phyloP scores from a whole-genome alignment of 1,140 invertebrate genomes.

The Berghia stephanieae region DNA sequence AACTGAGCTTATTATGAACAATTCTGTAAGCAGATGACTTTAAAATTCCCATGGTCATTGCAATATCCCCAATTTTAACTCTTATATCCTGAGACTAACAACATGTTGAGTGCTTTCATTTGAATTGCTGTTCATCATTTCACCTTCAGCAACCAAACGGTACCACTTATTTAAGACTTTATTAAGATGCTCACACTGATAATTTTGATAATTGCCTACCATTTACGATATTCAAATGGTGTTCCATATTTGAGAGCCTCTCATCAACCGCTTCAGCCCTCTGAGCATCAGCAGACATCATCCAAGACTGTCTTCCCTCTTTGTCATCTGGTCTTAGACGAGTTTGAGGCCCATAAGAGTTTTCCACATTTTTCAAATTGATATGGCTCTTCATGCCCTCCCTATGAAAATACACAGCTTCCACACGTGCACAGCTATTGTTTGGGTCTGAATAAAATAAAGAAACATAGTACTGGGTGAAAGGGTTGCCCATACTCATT shows the following conservation, averaged over 20 bases:
- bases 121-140: neutral
- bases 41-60: too few species aligned
- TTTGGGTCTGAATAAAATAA: neutral
- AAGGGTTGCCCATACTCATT: too few species aligned
- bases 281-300: neutral
- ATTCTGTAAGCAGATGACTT: too few species aligned
- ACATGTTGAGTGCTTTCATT: neutral
- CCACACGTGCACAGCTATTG: constrained; percentile 15
- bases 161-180: neutral
- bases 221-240: constrained; percentile 12
- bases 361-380: constrained; percentile 20
- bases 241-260: constrained; percentile 18
- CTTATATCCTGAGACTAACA: neutral
- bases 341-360: constrained; percentile 19
- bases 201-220: constrained; percentile 1
- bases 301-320: neutral
- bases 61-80: neutral
- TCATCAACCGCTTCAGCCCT: constrained; percentile 26
- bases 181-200: neutral
- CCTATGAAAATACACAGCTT: constrained; percentile 25
- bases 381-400: constrained; percentile 28
- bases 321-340: neutral
- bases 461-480: too few species aligned
- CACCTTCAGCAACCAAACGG: neutral
- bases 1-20: too few species aligned